Percentiles rank a stretch among this genome's conserved stretches.
Evolutionary conservation across 2,113 vertebrate genomes (phyloP).

Genomic region (Dolichotis patagonum): DNA sequence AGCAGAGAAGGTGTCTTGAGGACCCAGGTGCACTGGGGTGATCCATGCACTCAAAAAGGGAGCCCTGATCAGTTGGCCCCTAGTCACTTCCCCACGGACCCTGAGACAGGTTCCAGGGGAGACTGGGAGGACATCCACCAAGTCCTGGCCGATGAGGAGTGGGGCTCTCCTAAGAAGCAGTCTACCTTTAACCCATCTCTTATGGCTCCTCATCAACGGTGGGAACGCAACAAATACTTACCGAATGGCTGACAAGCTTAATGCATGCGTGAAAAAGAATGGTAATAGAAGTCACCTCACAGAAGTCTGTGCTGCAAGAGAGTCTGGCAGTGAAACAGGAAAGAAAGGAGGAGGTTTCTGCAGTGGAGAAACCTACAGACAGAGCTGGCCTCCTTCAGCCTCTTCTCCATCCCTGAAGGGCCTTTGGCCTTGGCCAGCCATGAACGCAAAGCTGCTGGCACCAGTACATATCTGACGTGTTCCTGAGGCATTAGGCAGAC

Average conservation of each 20-base stretch:
- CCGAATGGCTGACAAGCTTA: too few relatives aligned
- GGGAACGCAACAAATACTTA: neutral
- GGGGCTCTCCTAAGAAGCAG: neutral
- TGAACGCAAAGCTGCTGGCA: rapidly evolving
- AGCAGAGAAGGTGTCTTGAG: neutral
- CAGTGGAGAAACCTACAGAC: neutral
- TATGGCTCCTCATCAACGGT: too few relatives aligned
- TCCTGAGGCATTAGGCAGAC: neutral
- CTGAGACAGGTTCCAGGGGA: neutral
- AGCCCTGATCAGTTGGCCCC: neutral
- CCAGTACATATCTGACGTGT: too few relatives aligned
- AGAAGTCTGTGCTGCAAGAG: too few relatives aligned
- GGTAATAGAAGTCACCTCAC: neutral
- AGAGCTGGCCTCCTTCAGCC: neutral
- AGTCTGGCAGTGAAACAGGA: neutral
- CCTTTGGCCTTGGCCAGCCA: neutral
- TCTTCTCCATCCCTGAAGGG: neutral
- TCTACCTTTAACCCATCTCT: too few relatives aligned
- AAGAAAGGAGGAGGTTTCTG: neutral
- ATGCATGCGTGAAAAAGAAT: neutral
- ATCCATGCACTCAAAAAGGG: neutral
- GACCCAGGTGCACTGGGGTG: neutral
- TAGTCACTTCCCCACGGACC: neutral
- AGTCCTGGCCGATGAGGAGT: rapidly evolving
- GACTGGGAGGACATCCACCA: rapidly evolving